Conservation (phyloP, 1,140 invertebrate genomes). For the Oryctes rhinoceros region DNA sequence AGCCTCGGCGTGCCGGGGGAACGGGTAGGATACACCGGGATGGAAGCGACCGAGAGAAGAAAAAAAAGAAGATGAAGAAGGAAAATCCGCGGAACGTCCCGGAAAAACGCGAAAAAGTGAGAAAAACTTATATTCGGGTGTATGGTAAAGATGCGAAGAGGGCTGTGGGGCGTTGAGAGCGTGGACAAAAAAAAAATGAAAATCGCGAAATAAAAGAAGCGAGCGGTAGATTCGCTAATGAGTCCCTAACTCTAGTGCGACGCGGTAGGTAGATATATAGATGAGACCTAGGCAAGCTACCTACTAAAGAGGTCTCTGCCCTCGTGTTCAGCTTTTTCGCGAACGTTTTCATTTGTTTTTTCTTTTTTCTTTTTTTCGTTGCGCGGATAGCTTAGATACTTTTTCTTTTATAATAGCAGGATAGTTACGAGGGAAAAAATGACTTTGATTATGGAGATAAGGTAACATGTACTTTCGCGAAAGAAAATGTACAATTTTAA, state of each 20-base stretch:
- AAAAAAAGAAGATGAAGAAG: no score
- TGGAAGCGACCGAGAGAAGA: not conserved
- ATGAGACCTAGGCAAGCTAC: not conserved
- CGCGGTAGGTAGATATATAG: no score
- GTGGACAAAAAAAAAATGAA: not conserved
- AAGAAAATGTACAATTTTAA: no score
- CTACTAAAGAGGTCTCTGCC: slow-evolving; percentile 7
- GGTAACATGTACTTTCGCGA: no score
- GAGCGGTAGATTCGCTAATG: not conserved
- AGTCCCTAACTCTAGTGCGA: not conserved
- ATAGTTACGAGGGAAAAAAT: not conserved
- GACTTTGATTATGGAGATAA: no score
- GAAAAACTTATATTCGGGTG: no score
- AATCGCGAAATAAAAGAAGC: slow-evolving; percentile 1
- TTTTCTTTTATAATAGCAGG: slow-evolving; percentile 3
- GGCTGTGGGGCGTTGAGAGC: no score
- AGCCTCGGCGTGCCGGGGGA: not conserved
- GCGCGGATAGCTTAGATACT: not conserved
- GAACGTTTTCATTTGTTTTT: slow-evolving; percentile 19
- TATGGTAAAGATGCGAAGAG: no score
- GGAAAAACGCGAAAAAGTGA: no score
- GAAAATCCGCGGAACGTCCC: no score
- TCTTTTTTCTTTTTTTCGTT: not conserved
- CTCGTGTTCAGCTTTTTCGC: not conserved
- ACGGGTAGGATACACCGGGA: not conserved